Base-by-base conservation (phyloP, 2,888 invertebrate species). In the Platycheirus albimanus region DNA sequence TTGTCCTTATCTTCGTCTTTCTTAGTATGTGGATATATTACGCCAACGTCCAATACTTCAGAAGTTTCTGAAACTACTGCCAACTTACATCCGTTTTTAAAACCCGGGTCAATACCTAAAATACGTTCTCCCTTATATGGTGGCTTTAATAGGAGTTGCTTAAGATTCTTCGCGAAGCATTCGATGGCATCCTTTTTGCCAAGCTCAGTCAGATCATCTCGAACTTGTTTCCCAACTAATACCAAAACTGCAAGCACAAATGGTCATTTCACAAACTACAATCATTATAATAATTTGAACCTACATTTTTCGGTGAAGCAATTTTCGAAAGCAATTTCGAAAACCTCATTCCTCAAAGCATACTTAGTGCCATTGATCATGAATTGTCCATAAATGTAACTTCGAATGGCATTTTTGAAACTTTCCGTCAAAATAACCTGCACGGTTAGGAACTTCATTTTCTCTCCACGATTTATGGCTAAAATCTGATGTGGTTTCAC, bases 61-160 rank as follows among this genome's bases (percentile, higher is more conserved):
- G 96, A 96, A 61, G 93, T 94, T 67, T 93, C 91, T 6, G 95
- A 94, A 78, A 97, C 94, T 2, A 97, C 91, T 1, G 97, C 98
- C 41, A 96, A 91, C 93, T 98, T 98, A 89, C 98, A 98, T 0
- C 98, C 98, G 88, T 97, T 95, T 84, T 91, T 92, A 88, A 95
- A 98, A 0, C 98, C 98, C 0, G 98, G 98, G 92, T 98, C 98
- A 61, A 98, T 93, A 0, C 97, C 98, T 19, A 96, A 91, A 76
- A 98, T 95, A 7, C 93, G 92, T 88, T 94, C 93, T 38, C 96
- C 96, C 87, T 95, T 94, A 0, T 97, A 92, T 0, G 98, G 98
- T 19, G 96, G 94, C 41, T 94, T 94, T n/a, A 98, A 91, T 11
- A 98, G 91, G 56, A 98, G 92, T 86, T 96, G 95, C 87, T 96